phyloP scores from a whole-genome alignment of 2,888 invertebrate species.

The Callyntrura sp. region DNA sequence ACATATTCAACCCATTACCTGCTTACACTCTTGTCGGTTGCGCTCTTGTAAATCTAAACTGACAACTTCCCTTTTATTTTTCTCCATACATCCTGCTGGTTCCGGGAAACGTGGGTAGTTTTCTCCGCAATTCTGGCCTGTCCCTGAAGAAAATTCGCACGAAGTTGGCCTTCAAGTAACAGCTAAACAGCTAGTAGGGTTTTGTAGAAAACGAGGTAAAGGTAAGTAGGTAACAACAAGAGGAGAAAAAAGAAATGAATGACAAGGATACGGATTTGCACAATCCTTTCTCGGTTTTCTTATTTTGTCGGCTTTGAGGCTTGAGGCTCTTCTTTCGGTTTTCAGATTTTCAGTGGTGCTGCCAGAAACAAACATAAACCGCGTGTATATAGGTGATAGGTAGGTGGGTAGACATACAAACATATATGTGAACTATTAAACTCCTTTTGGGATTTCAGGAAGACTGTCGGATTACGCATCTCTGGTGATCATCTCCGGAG shows the following conservation, averaged over 20 bases:
- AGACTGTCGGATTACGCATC: neutral
- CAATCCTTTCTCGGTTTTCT: slow-evolving; percentile 46
- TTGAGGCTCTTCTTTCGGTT: neutral
- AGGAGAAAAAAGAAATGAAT: neutral
- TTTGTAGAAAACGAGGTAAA: neutral
- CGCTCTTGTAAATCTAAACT: neutral
- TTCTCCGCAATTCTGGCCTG: neutral
- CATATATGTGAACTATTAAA: too few species aligned
- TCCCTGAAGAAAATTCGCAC: slow-evolving; percentile 40
- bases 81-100: neutral
- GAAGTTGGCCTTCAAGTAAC: slow-evolving; percentile 5
- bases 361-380: neutral
- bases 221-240: neutral
- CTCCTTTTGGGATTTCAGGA: neutral
- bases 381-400: too few species aligned
- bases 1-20: slow-evolving; percentile 4
- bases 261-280: slow-evolving; percentile 2
- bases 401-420: too few species aligned
- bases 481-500: neutral
- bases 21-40: neutral
- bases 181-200: too few species aligned
- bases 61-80: neutral
- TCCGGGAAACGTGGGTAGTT: neutral
- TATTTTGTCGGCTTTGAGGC: too few species aligned
- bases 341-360: neutral